phyloP scores from a whole-genome alignment of 2,113 vertebrate species.

The Ptychochromis oligacanthus region DNA sequence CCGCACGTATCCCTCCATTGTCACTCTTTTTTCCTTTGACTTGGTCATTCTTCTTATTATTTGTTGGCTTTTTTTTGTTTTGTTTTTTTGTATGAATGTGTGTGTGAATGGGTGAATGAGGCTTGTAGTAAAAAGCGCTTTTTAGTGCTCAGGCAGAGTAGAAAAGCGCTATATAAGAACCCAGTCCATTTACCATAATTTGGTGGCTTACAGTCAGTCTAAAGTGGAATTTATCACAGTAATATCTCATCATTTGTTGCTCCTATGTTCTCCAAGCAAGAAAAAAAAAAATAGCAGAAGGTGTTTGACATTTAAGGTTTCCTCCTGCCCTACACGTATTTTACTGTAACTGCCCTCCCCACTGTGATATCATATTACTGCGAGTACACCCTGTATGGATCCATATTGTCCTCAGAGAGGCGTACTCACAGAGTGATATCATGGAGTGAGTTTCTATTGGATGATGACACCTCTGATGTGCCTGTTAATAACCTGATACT shows the following conservation, averaged over 20 bases:
- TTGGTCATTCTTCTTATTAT: neutral
- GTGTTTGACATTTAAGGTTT: constrained; percentile 40
- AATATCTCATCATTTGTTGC: neutral
- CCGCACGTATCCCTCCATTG: neutral
- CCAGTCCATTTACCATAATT: no score
- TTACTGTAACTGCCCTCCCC: constrained; percentile 23
- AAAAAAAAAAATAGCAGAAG: neutral
- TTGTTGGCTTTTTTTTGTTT: neutral
- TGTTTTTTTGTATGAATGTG: no score
- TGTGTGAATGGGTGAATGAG: no score
- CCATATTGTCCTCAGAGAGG: constrained; percentile 19
- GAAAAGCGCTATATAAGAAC: no score
- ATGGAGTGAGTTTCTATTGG: constrained; percentile 20
- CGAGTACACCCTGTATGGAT: constrained; percentile 19
- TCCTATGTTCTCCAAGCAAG: neutral
- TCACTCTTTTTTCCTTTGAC: neutral
- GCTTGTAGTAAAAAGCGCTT: no score
- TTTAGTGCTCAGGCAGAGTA: no score
- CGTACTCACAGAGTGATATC: constrained; percentile 26
- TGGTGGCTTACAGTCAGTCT: neutral
- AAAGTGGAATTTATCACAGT: no score
- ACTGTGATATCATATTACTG: constrained; percentile 43
- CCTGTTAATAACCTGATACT: constrained; percentile 34
- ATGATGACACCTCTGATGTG: constrained; percentile 30
- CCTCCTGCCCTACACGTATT: neutral